Percentiles rank a stretch among this genome's conserved stretches.
phyloP scores from a whole-genome alignment of 2,113 vertebrate species.

The Engystomops pustulosus region DNA sequence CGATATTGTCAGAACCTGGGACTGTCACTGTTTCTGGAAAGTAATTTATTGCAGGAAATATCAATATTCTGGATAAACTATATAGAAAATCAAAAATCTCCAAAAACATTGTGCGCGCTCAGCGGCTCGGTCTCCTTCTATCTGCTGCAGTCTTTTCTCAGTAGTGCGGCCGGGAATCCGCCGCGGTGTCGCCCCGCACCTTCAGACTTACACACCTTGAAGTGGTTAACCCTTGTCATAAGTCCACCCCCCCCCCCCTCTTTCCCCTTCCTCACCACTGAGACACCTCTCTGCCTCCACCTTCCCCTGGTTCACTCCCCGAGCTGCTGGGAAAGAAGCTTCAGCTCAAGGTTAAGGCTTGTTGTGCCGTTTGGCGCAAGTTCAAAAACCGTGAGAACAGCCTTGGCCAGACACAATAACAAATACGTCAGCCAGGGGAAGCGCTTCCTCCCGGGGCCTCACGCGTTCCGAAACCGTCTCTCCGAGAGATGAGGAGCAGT shows the following conservation, averaged over 20 bases:
- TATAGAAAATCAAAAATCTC: no score
- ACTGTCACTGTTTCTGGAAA: no score
- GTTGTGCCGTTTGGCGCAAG: slow-evolving; percentile 62
- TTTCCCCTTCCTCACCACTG: slow-evolving; percentile 30
- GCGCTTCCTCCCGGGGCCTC: slow-evolving; percentile 61
- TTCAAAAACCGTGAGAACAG: slow-evolving; percentile 64
- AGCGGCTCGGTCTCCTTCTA: no score
- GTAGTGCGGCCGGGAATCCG: neutral
- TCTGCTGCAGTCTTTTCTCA: neutral
- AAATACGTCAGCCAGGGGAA: slow-evolving; percentile 60
- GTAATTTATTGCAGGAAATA: no score
- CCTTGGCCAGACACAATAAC: slow-evolving; percentile 63
- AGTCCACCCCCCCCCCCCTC: slow-evolving; percentile 56
- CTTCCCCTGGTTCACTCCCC: neutral
- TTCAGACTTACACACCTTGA: slow-evolving; percentile 19
- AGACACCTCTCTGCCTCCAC: slow-evolving; percentile 58
- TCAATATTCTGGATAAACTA: no score
- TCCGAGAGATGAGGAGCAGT: slow-evolving; percentile 28
- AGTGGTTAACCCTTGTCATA: slow-evolving; percentile 34
- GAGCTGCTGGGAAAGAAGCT: slow-evolving; percentile 62
- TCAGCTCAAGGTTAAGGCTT: slow-evolving; percentile 58
- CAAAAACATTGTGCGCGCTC: no score
- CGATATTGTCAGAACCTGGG: neutral
- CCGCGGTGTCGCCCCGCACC: neutral
- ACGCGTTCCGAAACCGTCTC: slow-evolving; percentile 17